Conservation (phyloP, 2,113 vertebrate genomes). For the Natator depressus region DNA sequence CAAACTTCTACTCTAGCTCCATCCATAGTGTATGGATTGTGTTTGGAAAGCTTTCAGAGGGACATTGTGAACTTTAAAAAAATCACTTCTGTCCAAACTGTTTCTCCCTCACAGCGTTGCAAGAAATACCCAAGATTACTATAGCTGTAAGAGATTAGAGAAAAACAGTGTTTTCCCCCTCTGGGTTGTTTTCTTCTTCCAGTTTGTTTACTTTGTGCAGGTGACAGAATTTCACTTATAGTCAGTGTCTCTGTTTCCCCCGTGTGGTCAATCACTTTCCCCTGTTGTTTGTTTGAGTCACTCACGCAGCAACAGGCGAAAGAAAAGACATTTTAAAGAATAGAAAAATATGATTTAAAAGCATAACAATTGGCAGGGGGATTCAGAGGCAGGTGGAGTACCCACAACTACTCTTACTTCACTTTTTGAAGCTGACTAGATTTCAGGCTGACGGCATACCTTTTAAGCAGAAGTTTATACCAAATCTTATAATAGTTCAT, state of each 20-base stretch:
- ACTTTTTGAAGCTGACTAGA: background rate
- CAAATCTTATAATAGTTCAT: background rate
- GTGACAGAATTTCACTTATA: background rate
- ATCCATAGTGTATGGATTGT: background rate
- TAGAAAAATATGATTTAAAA: slow-evolving; percentile 2
- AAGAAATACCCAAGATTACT: background rate
- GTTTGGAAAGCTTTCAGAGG: background rate
- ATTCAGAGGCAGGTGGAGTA: background rate
- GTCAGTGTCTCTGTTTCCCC: background rate
- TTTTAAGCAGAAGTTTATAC: background rate
- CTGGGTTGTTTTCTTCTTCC: background rate
- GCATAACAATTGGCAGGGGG: background rate
- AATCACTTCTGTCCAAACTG: background rate
- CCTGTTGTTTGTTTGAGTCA: background rate
- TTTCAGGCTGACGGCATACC: background rate
- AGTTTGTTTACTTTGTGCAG: background rate
- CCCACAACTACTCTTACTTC: background rate
- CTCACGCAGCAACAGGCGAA: background rate
- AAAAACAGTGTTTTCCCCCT: background rate
- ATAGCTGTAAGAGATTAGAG: background rate
- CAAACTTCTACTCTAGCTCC: background rate
- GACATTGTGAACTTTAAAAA: background rate
- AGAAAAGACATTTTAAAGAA: slow-evolving; percentile 5
- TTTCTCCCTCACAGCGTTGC: background rate
- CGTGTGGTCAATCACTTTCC: slow-evolving; percentile 1